Conservation (phyloP, 2,113 vertebrate species). For the Trichomycterus rosablanca region DNA sequence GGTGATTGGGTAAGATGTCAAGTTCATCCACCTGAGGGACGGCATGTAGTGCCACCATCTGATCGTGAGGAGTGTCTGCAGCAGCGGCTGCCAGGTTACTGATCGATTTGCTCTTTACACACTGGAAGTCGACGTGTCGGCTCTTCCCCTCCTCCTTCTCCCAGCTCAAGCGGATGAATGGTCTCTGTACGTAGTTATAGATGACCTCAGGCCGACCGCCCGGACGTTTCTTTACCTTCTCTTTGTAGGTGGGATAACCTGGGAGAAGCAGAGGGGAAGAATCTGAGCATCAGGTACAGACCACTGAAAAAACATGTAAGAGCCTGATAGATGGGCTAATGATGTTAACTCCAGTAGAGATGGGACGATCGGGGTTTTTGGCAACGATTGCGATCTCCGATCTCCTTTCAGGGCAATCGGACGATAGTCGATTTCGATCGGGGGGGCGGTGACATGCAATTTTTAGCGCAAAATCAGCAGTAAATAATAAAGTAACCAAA, state of each 20-base stretch:
- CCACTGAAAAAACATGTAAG: neutral
- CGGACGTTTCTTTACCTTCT: slow-evolving; percentile 94
- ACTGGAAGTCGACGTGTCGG: slow-evolving; percentile 96
- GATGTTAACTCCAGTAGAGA: neutral
- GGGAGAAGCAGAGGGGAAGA: neutral
- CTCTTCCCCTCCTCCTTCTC: slow-evolving; percentile 98
- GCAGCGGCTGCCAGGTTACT: slow-evolving; percentile 89
- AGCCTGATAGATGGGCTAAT: neutral
- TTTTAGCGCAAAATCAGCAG: too few relatives aligned
- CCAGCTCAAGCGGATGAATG: slow-evolving; percentile 98
- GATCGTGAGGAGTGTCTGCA: slow-evolving; percentile 93
- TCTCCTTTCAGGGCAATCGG: too few relatives aligned
- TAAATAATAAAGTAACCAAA: too few relatives aligned
- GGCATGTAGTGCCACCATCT: slow-evolving; percentile 87
- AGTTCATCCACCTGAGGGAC: slow-evolving; percentile 92
- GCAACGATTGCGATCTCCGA: too few relatives aligned
- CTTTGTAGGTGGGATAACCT: slow-evolving; percentile 97
- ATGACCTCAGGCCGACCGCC: slow-evolving; percentile 93
- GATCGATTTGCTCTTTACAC: slow-evolving; percentile 95
- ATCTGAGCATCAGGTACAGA: too few relatives aligned
- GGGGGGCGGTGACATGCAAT: too few relatives aligned
- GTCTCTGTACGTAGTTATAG: slow-evolving; percentile 96
- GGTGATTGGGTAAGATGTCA: slow-evolving; percentile 79
- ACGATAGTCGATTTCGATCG: too few relatives aligned
- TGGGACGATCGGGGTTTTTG: too few relatives aligned